A percentile compares a stretch with the other conserved stretches of the same genome.
These are phyloP conservation scores for Cerceris ruficornis DNA, from an alignment of 2,888 invertebrate species.

Conservation along the genomic window DNA sequence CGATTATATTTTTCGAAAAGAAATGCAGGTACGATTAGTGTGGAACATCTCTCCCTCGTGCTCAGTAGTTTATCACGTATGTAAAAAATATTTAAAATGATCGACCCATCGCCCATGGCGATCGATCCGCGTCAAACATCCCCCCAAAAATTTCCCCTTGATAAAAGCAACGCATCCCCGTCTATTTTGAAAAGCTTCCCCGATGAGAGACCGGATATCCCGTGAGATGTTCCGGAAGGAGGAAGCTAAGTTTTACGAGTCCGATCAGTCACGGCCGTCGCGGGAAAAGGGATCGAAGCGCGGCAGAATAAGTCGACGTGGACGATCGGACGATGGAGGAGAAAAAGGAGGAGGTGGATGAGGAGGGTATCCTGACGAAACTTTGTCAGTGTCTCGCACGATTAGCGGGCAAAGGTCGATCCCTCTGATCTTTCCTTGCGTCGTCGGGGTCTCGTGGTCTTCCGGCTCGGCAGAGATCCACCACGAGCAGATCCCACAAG, in stretches of 20 bases:
- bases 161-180: neutral
- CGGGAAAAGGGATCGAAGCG: slow-evolving; percentile 35
- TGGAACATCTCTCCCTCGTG: too few species aligned
- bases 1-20: too few species aligned
- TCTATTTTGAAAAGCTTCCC: slow-evolving; percentile 19
- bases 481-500: slow-evolving; percentile 42
- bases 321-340: neutral
- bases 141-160: neutral
- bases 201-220: slow-evolving; percentile 53
- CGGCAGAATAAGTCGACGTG: neutral
- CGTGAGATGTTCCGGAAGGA: slow-evolving; percentile 22
- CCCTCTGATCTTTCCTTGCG: slow-evolving; percentile 52
- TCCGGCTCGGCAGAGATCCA: slow-evolving; percentile 32
- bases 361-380: slow-evolving; percentile 52
- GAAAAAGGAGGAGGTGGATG: neutral
- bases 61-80: too few species aligned
- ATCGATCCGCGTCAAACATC: too few species aligned
- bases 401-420: slow-evolving; percentile 63
- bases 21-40: too few species aligned
- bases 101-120: too few species aligned
- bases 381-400: slow-evolving; percentile 64
- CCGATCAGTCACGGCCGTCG: slow-evolving; percentile 61
- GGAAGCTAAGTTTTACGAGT: slow-evolving; percentile 60
- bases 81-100: too few species aligned
- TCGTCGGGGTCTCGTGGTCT: slow-evolving; percentile 36